Conservation (phyloP, 2,888 invertebrate species). For the Amblyjoppa proteus region DNA sequence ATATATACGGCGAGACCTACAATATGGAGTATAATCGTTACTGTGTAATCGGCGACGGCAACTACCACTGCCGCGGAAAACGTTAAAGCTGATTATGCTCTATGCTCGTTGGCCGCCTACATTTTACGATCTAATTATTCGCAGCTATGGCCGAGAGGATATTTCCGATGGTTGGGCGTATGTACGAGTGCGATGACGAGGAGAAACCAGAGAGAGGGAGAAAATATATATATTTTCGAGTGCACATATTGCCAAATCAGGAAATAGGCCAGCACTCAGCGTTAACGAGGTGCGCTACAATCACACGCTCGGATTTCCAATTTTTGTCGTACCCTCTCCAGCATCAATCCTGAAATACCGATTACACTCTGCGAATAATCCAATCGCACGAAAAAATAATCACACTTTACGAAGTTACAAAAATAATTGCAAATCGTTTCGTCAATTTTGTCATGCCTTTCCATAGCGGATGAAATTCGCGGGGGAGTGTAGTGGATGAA, state of each 20-base stretch:
- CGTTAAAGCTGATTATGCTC: constrained; percentile 77
- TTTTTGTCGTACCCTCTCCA: constrained; percentile 22
- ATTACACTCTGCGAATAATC: constrained; percentile 4
- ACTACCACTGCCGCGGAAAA: constrained; percentile 55
- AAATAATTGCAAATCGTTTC: constrained; percentile 24
- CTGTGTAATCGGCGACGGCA: constrained; percentile 40
- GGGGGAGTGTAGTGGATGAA: neutral
- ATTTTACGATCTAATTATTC: constrained; percentile 76
- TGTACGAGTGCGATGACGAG: neutral
- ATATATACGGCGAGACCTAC: neutral
- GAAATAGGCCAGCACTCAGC: constrained; percentile 14
- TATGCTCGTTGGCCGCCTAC: constrained; percentile 15
- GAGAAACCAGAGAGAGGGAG: neutral
- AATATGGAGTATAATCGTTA: constrained; percentile 70
- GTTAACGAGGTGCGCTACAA: constrained; percentile 39
- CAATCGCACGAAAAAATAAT: neutral
- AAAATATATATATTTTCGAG: constrained; percentile 14
- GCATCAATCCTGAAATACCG: neutral
- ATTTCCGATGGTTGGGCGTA: constrained; percentile 55
- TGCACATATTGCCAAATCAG: neutral
- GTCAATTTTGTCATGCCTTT: neutral
- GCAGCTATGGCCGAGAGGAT: constrained; percentile 36
- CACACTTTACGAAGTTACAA: neutral
- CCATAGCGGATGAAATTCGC: neutral
- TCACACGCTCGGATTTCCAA: constrained; percentile 21